Base-by-base conservation (phyloP, 92 coral and sea anemone species). In the Anthopleura xanthogrammica region DNA sequence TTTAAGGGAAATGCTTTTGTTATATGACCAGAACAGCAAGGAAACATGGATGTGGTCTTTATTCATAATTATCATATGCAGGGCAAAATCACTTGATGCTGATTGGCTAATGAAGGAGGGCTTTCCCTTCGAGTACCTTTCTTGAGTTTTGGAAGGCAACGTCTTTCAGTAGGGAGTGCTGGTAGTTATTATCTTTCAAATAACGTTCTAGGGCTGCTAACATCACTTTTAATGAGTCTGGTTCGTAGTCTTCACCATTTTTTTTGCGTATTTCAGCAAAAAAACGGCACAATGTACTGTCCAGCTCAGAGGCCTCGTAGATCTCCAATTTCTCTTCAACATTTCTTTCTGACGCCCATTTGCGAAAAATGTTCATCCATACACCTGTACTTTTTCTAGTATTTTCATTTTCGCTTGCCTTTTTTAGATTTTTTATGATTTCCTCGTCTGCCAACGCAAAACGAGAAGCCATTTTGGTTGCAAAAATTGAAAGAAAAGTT, bases 61-160 rank as follows among this genome's bases (percentile, higher is more conserved):
- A 29, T 29, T 29, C 36, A 29, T 29, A 29, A 29, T 29, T 29
- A 29, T 29, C 36, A 29, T 29, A 29, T 29, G 36, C 36, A 29
- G 36, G 36, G 36, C 36, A 29, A 29, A 29, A 29, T 29, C 1
- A 29, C 36, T 29, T 29, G 36, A 29, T 29, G 36, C 36, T 29
- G 36, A 29, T 29, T 29, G 36, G 36, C 36, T 29, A 29, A 29
- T 29, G 36, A 29, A 29, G 36, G 36, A 29, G 36, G 36, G 36
- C 36, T 29, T 29, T 29, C 36, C 36, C 1, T 29, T 29, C 36
- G 68, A 85, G 75, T 73, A 86, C 87, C 77, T 89, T 89, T 58
- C 89, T 90, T 9, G 90, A 90, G 66, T 48, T 80, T 43, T 62
- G 90, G 83, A 86, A 89, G 75, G 71, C 85, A 50, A 75, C 72